Conservation (phyloP, 2,113 vertebrate genomes). For the Spilogale gracilis region DNA sequence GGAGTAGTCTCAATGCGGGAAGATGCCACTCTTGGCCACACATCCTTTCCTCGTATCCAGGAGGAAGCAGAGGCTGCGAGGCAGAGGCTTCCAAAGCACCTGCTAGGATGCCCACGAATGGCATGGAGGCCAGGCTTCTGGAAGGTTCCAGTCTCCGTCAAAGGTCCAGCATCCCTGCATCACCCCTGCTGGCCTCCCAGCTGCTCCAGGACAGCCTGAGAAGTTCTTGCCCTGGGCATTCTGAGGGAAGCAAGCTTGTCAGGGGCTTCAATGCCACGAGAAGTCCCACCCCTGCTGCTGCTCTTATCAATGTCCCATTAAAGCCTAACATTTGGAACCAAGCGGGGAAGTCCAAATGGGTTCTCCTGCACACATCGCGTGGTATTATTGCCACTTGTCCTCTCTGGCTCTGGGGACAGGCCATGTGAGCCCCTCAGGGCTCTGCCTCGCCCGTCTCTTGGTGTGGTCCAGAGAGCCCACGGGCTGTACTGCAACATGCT, state of each 20-base stretch:
- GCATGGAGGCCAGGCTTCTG: not conserved
- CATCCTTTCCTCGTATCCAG: not conserved
- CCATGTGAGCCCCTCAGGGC: not conserved
- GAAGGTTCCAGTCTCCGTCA: not conserved
- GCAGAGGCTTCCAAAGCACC: not conserved
- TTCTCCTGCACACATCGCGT: rapidly evolving
- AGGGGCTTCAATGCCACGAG: not conserved
- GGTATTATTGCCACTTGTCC: not conserved
- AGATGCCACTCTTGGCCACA: not conserved
- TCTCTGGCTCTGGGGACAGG: not conserved
- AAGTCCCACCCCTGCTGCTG: not conserved
- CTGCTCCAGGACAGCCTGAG: not conserved
- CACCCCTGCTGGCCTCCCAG: rapidly evolving
- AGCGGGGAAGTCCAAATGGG: not conserved
- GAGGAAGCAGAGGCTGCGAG: not conserved
- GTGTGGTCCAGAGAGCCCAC: rapidly evolving
- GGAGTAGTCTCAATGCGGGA: not conserved
- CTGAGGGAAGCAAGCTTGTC: not conserved
- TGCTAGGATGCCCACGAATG: not conserved
- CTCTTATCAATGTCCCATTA: not conserved
- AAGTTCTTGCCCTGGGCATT: not conserved
- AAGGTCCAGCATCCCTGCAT: not conserved
- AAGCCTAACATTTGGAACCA: not conserved
- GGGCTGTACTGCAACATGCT: not conserved
- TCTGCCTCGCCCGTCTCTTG: not conserved